Base-by-base conservation (phyloP, 1,140 invertebrate genomes). In the Aporrectodea caliginosa region DNA sequence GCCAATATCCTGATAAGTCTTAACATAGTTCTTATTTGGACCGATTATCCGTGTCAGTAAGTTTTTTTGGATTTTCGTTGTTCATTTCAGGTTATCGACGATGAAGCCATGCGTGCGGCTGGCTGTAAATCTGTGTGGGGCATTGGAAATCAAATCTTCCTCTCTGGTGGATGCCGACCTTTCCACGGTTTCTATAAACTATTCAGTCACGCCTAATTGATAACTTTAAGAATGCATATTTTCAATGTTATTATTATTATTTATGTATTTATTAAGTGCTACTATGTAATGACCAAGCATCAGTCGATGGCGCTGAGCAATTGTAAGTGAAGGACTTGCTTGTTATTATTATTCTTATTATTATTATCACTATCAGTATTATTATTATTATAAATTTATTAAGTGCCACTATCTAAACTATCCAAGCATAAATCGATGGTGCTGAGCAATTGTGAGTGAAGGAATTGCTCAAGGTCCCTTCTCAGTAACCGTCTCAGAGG, bases 111-210 rank as follows among this genome's bases (percentile, higher is more conserved):
- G 74, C 22, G 75, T 16, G 77, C 58, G 74, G 70, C 30, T 80
- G 83, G n/a, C 69, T 86, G 35, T 35, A 81, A 82, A 70, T 78
- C 85, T 58, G 81, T 80, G 75, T 87, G 86, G 86, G 86, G 86
- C 2, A 72, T 85, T 58, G 86, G 85, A 1, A 86, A 87, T 75
- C 85, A 86, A 78, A 58, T 87, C 58, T 85, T 84, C 83, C 82
- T 85, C 16, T 85, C 82, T 77, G 80, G 83, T 69, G 82, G 84
- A 33, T 81, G 79, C 69, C 82, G 74, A 34, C 80, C 81, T 27
- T n/a, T 32, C 22, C 43, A 6, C 6, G 43, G 43, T 58, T 58
- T 6, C 6, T 58, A 12, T 58, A 22, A 58, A 6, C 22, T 12
- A 58, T 58, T n/a, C n/a, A n/a, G n/a, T n/a, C n/a, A 58, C 6